Base-by-base conservation (phyloP, 2,113 vertebrate species). In the Panthera tigris region DNA sequence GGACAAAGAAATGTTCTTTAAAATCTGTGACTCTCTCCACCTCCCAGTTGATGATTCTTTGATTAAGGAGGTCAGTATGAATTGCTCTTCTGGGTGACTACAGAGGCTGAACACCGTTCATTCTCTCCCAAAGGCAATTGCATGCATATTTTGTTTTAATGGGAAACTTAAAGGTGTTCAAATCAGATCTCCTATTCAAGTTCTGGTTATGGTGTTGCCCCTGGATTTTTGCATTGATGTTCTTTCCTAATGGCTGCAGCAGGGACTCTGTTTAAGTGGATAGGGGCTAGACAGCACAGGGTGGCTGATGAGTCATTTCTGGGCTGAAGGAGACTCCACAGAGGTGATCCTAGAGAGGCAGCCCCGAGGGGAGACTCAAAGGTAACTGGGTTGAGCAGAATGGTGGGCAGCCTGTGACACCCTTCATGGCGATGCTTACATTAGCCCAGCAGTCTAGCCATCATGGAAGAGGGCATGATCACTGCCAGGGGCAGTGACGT, bases 51-150 rank as follows among this genome's bases (percentile, higher is more conserved):
- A 97, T 1, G 50, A 98, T 8, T 89, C 87, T 3, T 89, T 98
- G 78, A 94, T 99, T 78, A 98, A 98, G 73, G 98, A 99, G 99
- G 99, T 99, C 48, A 98, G 98, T 88, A 83, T 29, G 73, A 69
- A 16, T 25, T 36, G 25, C 21, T 68, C 36, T 61, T 39, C 16
- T 2, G 13, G 71, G 66, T 36, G 33, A 41, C 3, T 57, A 25
- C 0, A 7, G 23, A 85, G 25, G 45, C 68, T 8, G 48, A 78
- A 48, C 25, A 27, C 23, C 2, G 0, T 18, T 45, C 14, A 33
- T 78, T 89, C 7, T 31, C 52, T 94, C 25, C 85, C 50, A 36
- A 81, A 93, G 29, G 48, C 29, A 50, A 3, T 7, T 71, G 1
- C 3, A 0, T 61, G 33, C 74, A 41, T 78, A n/a, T 87, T 96